Evolutionary conservation across 30 jellyfish, hydroid and myxozoan species (phyloP), one percentile per base, ranked within the genome.

Genomic region (Aurelia aurita complex sp. Pacific): DNA sequence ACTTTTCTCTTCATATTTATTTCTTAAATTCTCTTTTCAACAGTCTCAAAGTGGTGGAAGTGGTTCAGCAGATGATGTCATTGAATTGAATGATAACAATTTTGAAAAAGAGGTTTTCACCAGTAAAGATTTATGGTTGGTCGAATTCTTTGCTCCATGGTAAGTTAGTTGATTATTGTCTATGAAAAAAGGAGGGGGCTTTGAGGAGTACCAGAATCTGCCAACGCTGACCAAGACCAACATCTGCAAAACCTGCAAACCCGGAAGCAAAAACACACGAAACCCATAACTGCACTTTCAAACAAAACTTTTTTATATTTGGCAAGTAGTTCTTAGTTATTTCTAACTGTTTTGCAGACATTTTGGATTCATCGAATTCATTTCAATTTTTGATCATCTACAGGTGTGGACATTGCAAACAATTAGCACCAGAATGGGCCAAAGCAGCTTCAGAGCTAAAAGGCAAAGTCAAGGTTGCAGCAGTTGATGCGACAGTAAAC

Each of bases 121-220:
- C 69, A 84, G 92, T 79, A 89, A 94, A 77, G 97, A 94, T 60
- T 69, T 78, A 33, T 91, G 93, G 90, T 83, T 94, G 62, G 99
- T 94, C 74, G 99, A 94, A 64, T 94, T 94, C 91, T 94, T 61
- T 85, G 99, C 99, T 18, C 97, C 97, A 19, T 94, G 99, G 99
- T 92, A 87, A 67, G 88, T 10, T 33, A 3, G 23, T 17, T 71
- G 10, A 19, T 74, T 4, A 4, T 61, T 70, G 17, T 38, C 0
- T 12, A 46, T 1, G 0, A 15, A 15, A 9, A 23, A 38, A 14
- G 14, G 29, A 29, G 19, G 14, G 33, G 35, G 18, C 38, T 23
- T 23, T 23, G 29, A 23, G 29, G 29, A 23, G 29, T 23, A 23
- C 29, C 29, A 23, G 29, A 23, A 23, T 0, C 29, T 23, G 29